Conservation (phyloP, 1,140 invertebrate genomes). For the Thalassaphorura encarpata region DNA sequence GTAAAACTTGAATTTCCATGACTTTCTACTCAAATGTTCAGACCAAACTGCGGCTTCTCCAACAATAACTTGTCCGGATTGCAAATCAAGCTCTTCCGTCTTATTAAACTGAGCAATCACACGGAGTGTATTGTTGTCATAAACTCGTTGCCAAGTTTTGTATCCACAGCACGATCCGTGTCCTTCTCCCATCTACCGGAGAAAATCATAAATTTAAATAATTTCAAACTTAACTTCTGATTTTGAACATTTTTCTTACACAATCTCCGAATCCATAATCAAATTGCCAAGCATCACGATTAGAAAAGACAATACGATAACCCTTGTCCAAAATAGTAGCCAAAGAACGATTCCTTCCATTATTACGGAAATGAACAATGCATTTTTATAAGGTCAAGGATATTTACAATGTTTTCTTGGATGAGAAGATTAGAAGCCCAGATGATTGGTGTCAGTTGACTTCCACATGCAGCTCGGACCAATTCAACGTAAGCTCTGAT, state of each 20-base stretch:
- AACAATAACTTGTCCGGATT: conserved; percentile 35
- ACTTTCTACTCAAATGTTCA: conserved; percentile 33
- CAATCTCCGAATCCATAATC: conserved; percentile 36
- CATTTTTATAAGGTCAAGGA: conserved; percentile 32
- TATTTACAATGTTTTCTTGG: conserved; percentile 33
- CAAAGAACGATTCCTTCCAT: conserved; percentile 30
- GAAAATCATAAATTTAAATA: neutral
- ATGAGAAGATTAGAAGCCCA: conserved; percentile 32
- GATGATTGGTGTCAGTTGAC: conserved; percentile 31
- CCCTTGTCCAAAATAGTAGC: conserved; percentile 33
- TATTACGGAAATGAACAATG: conserved; percentile 32
- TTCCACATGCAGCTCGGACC: conserved; percentile 31
- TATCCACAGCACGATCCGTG: conserved; percentile 35
- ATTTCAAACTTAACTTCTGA: neutral
- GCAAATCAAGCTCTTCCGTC: conserved; percentile 28
- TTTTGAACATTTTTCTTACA: conserved; percentile 27
- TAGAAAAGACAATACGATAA: conserved; percentile 35
- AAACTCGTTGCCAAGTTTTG: conserved; percentile 37
- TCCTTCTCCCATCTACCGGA: conserved; percentile 31
- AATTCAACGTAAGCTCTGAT: conserved; percentile 32
- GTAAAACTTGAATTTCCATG: no score
- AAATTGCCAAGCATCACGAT: conserved; percentile 36
- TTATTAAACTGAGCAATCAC: conserved; percentile 33
- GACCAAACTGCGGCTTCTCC: conserved; percentile 37
- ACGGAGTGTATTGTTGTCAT: conserved; percentile 36